Evolutionary conservation across 2,113 vertebrate genomes (phyloP).

Genomic region (Platichthys flesus): DNA sequence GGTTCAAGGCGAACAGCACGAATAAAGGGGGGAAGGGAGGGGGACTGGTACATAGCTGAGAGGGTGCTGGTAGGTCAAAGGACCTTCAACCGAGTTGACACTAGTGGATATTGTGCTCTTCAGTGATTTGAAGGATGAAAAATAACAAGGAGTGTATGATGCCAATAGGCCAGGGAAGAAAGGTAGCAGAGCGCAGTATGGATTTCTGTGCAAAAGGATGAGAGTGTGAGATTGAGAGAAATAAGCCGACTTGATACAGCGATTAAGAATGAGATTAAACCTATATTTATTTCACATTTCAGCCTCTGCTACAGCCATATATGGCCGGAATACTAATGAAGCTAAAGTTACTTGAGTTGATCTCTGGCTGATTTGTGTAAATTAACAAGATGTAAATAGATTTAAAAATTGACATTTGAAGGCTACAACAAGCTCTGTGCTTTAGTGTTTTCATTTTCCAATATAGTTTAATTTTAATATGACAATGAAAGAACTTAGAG

Average conservation of each 20-base stretch:
- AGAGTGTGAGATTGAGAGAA: slow-evolving; percentile 14
- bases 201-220: slow-evolving; percentile 12
- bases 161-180: slow-evolving; percentile 23
- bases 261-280: background rate
- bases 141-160: slow-evolving; percentile 36
- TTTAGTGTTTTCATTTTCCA: background rate
- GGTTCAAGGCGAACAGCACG: slow-evolving; percentile 65
- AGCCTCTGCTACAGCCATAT: background rate
- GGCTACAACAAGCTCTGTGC: background rate
- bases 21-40: slow-evolving; percentile 42
- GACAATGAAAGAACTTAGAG: too few relatives aligned
- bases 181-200: background rate
- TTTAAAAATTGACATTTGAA: background rate
- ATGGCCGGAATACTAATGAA: background rate
- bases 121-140: slow-evolving; percentile 41
- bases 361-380: background rate
- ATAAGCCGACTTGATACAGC: background rate
- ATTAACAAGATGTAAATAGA: background rate
- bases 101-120: slow-evolving; percentile 55
- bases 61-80: slow-evolving; percentile 66
- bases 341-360: background rate
- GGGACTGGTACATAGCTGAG: slow-evolving; percentile 56
- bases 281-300: background rate
- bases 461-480: background rate
- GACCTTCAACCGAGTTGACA: slow-evolving; percentile 53